Evolutionary conservation across 2,888 invertebrate genomes (phyloP), one percentile per base, ranked within the genome.

Genomic region (Acanthopleura granulata): DNA sequence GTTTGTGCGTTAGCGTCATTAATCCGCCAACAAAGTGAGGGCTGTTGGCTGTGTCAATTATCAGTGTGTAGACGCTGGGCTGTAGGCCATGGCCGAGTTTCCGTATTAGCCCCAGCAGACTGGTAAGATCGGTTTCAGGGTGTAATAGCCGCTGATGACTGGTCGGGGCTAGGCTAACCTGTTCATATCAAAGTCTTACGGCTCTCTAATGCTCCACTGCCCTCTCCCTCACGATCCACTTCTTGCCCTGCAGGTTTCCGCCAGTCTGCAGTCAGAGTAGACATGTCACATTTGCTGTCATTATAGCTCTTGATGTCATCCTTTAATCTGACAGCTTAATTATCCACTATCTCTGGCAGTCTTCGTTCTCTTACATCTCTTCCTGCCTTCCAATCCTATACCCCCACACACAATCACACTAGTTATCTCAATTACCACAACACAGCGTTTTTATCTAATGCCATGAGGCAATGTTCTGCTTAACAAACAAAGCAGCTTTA

Each of bases 291-390:
- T 57, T 57, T 57, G 57, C 57, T 57, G 57, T 57, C 57, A 57
- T 57, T 57, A 57, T 57, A 22, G 57, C 22, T 22, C 57, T 57
- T 57, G 57, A 57, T 57, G 57, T 57, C 57, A 57, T 57, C 57
- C 57, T 57, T 57, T 57, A 57, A 57, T 57, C 57, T 57, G 57
- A 57, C 57, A 57, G 57, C 57, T 57, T 57, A 57, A 57, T 57
- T 57, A 57, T 57, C n/a, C 57, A 9, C 18, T 18, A 57, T 18
- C 18, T 57, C 57, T 57, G 6, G n/a, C 22, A 6, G 22, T n/a
- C 22, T 22, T 22, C 57, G 57, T 57, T 12, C 22, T 9, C 40
- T 40, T 40, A 40, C 40, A 40, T 40, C 40, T 40, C 40, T 40
- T 40, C 40, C 40, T 40, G 40, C 40, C 40, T 40, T 9, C 57